Conservation (phyloP, 1,140 invertebrate species). For the Thaumatotibia leucotreta region DNA sequence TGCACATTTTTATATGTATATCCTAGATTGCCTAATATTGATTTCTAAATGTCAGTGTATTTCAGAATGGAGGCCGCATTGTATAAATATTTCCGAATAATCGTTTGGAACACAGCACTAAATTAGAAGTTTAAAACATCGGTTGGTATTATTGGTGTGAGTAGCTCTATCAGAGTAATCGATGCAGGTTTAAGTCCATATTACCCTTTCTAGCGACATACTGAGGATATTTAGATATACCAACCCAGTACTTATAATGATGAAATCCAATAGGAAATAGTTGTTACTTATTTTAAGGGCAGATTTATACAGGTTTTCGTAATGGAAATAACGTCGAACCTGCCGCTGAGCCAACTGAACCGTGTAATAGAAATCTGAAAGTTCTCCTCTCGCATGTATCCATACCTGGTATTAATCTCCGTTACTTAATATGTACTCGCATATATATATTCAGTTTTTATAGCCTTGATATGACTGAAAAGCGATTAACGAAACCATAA, state of each 20-base stretch:
- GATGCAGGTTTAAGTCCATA: not conserved
- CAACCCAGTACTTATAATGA: not conserved
- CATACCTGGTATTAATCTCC: not conserved
- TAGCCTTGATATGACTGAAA: too few relatives aligned
- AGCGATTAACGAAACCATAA: too few relatives aligned
- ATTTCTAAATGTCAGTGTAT: constrained; percentile 14
- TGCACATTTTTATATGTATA: constrained; percentile 49
- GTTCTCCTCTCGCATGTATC: constrained; percentile 37
- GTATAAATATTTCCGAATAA: not conserved
- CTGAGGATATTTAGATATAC: not conserved
- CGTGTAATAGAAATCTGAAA: constrained; percentile 65
- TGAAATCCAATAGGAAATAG: not conserved
- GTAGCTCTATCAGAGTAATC: not conserved
- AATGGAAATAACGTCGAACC: constrained; percentile 34
- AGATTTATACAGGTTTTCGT: not conserved
- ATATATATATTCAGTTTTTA: too few relatives aligned
- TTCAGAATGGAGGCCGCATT: not conserved
- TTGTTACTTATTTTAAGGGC: not conserved
- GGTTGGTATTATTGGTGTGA: not conserved
- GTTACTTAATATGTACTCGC: not conserved
- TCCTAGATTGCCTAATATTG: constrained; percentile 19
- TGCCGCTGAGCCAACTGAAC: constrained; percentile 56
- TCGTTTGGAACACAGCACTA: not conserved
- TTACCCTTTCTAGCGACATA: not conserved
- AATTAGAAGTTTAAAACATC: not conserved